A percentile compares a stretch with the other conserved stretches of the same genome.
These are phyloP conservation scores for Meghimatium bilineatum DNA, from an alignment of 2,888 invertebrate genomes.

Conservation along the genomic window DNA sequence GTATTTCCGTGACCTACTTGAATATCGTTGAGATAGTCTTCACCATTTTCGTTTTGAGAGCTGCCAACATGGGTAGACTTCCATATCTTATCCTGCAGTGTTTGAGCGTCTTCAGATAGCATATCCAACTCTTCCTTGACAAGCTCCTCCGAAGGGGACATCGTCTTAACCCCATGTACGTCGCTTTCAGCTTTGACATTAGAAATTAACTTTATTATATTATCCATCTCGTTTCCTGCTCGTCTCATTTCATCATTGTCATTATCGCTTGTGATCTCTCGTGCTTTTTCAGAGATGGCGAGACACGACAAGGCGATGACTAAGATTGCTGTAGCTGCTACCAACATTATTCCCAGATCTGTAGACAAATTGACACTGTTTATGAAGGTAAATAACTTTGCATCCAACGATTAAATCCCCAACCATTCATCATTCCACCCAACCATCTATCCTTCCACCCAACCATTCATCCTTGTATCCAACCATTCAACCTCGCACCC, in stretches of 20 bases:
- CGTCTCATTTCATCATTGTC: background rate
- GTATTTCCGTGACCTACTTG: background rate
- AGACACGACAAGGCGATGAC: too few relatives aligned
- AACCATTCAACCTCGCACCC: too few relatives aligned
- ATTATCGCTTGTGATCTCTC: background rate
- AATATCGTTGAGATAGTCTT: background rate
- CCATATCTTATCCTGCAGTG: background rate
- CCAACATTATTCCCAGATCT: too few relatives aligned
- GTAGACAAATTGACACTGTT: too few relatives aligned
- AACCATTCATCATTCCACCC: too few relatives aligned
- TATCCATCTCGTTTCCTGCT: background rate
- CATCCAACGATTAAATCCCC: too few relatives aligned
- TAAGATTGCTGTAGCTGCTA: too few relatives aligned
- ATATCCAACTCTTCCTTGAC: conserved; percentile 25
- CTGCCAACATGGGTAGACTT: background rate
- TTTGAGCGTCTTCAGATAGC: background rate
- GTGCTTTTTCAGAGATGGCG: background rate
- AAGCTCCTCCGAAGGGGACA: background rate
- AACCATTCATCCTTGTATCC: too few relatives aligned
- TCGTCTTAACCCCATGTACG: too few relatives aligned
- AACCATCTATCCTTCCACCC: too few relatives aligned
- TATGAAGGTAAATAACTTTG: too few relatives aligned
- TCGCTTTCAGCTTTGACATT: background rate
- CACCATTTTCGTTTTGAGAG: background rate
- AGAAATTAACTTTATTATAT: background rate